These are phyloP conservation scores for Saturnia pavonia DNA, from an alignment of 2,888 invertebrate genomes.

Conservation along the genomic window DNA sequence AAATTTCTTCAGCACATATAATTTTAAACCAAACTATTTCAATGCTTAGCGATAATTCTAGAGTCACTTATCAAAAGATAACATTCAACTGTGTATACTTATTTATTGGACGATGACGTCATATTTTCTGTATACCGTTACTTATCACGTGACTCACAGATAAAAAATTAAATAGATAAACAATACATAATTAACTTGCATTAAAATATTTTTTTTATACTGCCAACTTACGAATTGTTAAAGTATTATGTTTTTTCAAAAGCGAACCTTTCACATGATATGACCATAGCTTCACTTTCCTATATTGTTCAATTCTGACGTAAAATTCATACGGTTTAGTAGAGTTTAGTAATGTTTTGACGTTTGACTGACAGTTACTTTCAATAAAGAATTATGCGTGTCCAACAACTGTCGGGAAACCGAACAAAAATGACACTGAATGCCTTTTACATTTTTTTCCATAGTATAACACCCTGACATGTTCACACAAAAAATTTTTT, in stretches of 20 bases:
- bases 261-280: slow-evolving; percentile 22
- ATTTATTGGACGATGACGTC: too few relatives aligned
- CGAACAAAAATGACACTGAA: slow-evolving; percentile 28
- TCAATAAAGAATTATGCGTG: slow-evolving; percentile 70
- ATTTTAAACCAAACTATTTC: too few relatives aligned
- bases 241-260: background rate
- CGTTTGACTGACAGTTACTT: slow-evolving; percentile 78
- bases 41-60: too few relatives aligned
- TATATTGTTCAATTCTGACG: slow-evolving; percentile 59
- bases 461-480: background rate
- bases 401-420: slow-evolving; percentile 58
- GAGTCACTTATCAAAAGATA: too few relatives aligned
- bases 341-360: slow-evolving; percentile 63
- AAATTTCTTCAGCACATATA: too few relatives aligned
- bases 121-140: too few relatives aligned
- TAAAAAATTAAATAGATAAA: too few relatives aligned
- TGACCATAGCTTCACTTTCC: slow-evolving; percentile 52
- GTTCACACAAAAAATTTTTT: slow-evolving; percentile 10
- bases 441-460: slow-evolving; percentile 15
- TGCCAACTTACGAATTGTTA: too few relatives aligned
- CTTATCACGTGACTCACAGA: too few relatives aligned
- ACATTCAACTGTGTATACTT: too few relatives aligned
- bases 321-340: slow-evolving; percentile 45
- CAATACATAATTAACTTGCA: too few relatives aligned
- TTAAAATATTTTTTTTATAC: too few relatives aligned